phyloP scores from a whole-genome alignment of 2,888 invertebrate genomes.

The Xylota segnis region DNA sequence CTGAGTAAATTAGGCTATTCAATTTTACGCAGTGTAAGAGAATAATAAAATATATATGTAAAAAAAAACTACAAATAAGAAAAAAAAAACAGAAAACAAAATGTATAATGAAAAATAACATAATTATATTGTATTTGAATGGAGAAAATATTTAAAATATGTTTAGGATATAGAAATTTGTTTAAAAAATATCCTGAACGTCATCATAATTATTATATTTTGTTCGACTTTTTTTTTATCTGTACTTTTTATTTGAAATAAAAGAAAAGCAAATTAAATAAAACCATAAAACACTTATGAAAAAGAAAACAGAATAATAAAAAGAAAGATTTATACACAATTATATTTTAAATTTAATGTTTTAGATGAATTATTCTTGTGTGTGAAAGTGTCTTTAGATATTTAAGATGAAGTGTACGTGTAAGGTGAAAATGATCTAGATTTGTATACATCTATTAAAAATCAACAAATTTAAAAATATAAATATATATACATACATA shows the following conservation, averaged over 20 bases:
- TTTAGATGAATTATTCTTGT: slow-evolving; percentile 71
- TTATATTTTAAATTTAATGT: slow-evolving; percentile 70
- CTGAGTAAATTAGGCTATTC: slow-evolving; percentile 55
- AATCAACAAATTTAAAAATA: slow-evolving; percentile 31
- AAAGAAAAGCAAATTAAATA: slow-evolving; percentile 46
- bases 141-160: slow-evolving; percentile 48
- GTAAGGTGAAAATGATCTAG: slow-evolving; percentile 62
- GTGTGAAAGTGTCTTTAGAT: slow-evolving; percentile 65
- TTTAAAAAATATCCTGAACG: slow-evolving; percentile 79
- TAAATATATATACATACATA: slow-evolving; percentile 5
- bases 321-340: slow-evolving; percentile 50
- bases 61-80: slow-evolving; percentile 23
- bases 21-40: slow-evolving; percentile 37
- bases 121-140: slow-evolving; percentile 52
- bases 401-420: slow-evolving; percentile 37
- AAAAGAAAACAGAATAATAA: slow-evolving; percentile 25
- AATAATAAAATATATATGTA: neutral
- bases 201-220: slow-evolving; percentile 62
- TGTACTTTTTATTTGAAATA: slow-evolving; percentile 50
- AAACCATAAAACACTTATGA: slow-evolving; percentile 23
- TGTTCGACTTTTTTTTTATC: slow-evolving; percentile 44
- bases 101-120: slow-evolving; percentile 24
- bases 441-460: slow-evolving; percentile 68
- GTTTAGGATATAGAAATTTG: slow-evolving; percentile 80
- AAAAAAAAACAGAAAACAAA: slow-evolving; percentile 15